Conservation (phyloP, 2,797 vertebrate genomes). For the Anguilla obscura region DNA sequence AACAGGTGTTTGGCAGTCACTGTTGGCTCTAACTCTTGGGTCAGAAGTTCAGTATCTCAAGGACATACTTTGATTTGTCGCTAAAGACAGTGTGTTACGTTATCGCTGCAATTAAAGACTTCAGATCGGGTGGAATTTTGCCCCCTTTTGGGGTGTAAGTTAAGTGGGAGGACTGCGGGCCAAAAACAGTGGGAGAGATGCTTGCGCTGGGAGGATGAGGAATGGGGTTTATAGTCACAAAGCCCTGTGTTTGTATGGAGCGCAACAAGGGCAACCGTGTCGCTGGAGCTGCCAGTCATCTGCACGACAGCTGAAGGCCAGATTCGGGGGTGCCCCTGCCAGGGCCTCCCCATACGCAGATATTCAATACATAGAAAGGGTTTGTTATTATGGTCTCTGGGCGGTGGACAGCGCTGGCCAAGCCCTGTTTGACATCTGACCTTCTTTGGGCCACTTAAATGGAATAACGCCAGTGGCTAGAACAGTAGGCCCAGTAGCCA, state of each 20-base stretch:
- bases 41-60: no score
- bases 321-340: conserved; percentile 15
- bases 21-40: no score
- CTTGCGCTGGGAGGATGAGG: neutral
- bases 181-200: neutral
- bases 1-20: no score
- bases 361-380: conserved; percentile 30
- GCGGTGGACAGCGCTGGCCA: conserved; percentile 28
- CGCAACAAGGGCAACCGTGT: conserved; percentile 28
- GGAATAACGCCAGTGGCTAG: conserved; percentile 1
- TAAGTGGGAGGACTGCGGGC: neutral
- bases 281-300: conserved; percentile 26
- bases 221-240: conserved; percentile 28
- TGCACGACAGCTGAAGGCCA: conserved; percentile 43
- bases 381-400: conserved; percentile 42
- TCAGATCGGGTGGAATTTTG: neutral
- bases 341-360: conserved; percentile 19
- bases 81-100: no score
- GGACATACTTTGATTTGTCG: no score
- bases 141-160: neutral
- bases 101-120: neutral
- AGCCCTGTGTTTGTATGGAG: conserved; percentile 39
- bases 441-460: conserved; percentile 34
- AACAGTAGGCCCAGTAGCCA: neutral
- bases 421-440: conserved; percentile 40